A percentile compares a stretch with the other conserved stretches of the same genome.
These are phyloP conservation scores for Apogon hyalosoma DNA, from an alignment of 2,797 vertebrate species.

Conservation along the genomic window DNA sequence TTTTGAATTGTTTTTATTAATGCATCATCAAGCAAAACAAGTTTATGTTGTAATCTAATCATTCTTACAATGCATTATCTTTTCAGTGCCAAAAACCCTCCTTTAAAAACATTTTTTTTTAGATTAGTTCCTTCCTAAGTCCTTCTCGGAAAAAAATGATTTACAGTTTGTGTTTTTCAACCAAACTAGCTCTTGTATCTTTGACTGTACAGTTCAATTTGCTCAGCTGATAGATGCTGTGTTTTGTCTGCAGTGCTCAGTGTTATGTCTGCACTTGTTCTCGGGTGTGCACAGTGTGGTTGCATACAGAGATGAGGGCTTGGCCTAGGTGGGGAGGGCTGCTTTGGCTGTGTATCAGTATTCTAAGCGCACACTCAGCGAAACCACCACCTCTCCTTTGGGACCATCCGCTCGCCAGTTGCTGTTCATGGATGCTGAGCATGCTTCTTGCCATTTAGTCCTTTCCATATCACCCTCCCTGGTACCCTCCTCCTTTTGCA, in stretches of 20 bases:
- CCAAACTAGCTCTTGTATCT: conserved; percentile 1
- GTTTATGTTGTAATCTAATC: not conserved
- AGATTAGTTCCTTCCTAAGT: not conserved
- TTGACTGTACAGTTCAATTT: not conserved
- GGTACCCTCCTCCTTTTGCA: conserved; percentile 30
- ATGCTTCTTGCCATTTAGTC: conserved; percentile 74
- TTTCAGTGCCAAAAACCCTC: not conserved
- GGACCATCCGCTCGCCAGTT: conserved; percentile 66
- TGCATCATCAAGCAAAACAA: not conserved
- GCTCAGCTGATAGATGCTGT: conserved; percentile 13
- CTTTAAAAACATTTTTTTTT: not conserved
- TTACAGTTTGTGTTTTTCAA: not conserved
- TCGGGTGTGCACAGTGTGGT: conserved; percentile 17
- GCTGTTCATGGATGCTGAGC: conserved; percentile 79
- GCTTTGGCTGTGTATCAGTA: conserved; percentile 74
- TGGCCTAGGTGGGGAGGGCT: conserved; percentile 29
- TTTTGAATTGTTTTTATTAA: not conserved
- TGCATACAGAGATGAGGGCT: conserved; percentile 20
- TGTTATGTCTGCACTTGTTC: conserved; percentile 69
- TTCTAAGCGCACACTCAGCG: conserved; percentile 79
- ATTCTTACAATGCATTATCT: not conserved
- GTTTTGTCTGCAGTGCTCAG: conserved; percentile 41
- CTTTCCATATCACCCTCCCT: conserved; percentile 25
- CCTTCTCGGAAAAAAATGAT: not conserved
- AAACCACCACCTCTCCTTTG: conserved; percentile 71